Base-by-base conservation (phyloP, 1,140 invertebrate genomes). In the Matsumurasca onukii region DNA sequence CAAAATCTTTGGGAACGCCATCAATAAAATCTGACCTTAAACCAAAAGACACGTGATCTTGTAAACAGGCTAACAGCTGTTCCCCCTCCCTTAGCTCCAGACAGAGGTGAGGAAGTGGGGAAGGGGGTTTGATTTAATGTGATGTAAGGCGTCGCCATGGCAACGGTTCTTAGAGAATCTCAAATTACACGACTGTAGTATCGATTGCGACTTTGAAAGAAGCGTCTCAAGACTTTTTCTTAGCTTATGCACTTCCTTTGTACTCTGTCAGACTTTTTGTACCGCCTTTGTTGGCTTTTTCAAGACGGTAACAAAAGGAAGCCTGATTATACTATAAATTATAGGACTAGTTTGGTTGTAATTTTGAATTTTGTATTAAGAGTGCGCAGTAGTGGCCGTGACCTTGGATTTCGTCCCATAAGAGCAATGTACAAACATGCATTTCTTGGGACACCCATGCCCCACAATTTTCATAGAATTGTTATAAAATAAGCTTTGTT, bases 51-150 rank as follows among this genome's bases (percentile, higher is more conserved):
- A n/a, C 34, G 34, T 17, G 5, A 39, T 17, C 34, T 39, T 17
- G 17, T 17, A 9, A 39, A 9, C 34, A 39, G 5, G 5, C 34
- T 17, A 5, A 5, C 34, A 39, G 34, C 34, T 5, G 34, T 39
- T 39, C 5, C 34, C 5, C 34, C 34, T 39, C 34, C 34, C 17
- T 39, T 5, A 9, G 34, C n/a, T 13, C 30, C 31, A 30, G 49
- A 29, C 12, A n/a, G 45, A 30, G 49, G 29, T 25, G 49, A 55
- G 49, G 39, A 49, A 24, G 39, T 22, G 65, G 31, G 39, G 49
- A 24, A 49, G 52, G 49, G 65, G 30, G 30, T 59, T 59, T 59
- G 55, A 59, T 59, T 59, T 59, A 59, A 59, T 59, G 55, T 59
- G 24, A 59, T 59, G 55, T 59, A 27, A 59, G 55, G 25, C 55